Conservation (phyloP, 2,888 invertebrate genomes). For the Ennomos erosarius region DNA sequence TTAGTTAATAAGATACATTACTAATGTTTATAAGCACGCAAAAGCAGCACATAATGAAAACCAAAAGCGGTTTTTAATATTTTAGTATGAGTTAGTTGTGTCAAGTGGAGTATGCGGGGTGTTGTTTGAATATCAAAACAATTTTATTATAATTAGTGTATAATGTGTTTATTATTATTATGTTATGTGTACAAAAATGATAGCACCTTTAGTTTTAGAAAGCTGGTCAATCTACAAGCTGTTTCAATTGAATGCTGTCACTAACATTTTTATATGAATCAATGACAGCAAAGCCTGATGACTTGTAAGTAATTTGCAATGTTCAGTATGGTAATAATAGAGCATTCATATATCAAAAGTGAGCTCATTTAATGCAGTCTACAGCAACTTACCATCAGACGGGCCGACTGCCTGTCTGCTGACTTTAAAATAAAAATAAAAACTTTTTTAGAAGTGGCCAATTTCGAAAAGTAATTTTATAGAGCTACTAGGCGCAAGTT, state of each 20-base stretch:
- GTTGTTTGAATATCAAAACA: no score
- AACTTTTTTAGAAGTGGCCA: constrained; percentile 13
- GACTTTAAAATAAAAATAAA: constrained; percentile 43
- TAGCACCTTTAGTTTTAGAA: constrained; percentile 8
- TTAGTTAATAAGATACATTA: no score
- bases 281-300: constrained; percentile 23
- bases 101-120: no score
- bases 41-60: no score
- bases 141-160: no score
- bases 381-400: constrained; percentile 45
- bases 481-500: constrained; percentile 35
- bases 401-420: constrained; percentile 45
- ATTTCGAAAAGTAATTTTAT: constrained; percentile 19
- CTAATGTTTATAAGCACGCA: no score
- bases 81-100: no score
- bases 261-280: constrained; percentile 2
- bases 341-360: constrained; percentile 25
- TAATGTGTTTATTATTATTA: no score
- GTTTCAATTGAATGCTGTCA: constrained; percentile 13
- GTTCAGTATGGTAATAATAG: constrained; percentile 11
- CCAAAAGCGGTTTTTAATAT: no score
- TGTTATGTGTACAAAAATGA: not conserved
- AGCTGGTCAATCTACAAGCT: constrained; percentile 17
- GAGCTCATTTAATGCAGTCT: constrained; percentile 31
- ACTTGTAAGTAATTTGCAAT: constrained; percentile 11